These are phyloP conservation scores for Planiliza haematocheilus DNA, from an alignment of 2,113 vertebrate genomes.

Conservation along the genomic window DNA sequence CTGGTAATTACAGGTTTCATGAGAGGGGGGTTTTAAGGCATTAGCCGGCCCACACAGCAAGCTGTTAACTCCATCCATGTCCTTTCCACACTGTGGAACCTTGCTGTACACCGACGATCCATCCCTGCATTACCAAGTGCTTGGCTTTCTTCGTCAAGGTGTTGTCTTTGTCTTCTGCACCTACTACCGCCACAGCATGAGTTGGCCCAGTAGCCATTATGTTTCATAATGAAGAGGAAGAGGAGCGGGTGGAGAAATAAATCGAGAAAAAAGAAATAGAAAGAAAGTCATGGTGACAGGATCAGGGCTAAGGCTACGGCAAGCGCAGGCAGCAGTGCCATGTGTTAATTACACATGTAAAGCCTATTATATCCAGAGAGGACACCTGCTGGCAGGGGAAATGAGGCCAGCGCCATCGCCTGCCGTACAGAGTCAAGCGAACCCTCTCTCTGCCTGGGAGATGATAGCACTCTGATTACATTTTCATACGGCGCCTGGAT, in stretches of 20 bases:
- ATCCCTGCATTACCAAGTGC: slow-evolving; percentile 14
- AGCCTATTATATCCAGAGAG: slow-evolving; percentile 93
- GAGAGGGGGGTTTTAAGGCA: slow-evolving; percentile 69
- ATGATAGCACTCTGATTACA: slow-evolving; percentile 88
- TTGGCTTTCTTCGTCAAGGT: slow-evolving; percentile 56
- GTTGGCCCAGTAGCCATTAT: slow-evolving; percentile 44
- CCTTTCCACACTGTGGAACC: slow-evolving; percentile 36
- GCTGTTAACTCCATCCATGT: slow-evolving; percentile 73
- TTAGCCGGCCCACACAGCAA: slow-evolving; percentile 75
- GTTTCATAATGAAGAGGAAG: slow-evolving; percentile 57
- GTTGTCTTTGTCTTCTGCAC: slow-evolving; percentile 80
- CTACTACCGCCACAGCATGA: slow-evolving; percentile 74
- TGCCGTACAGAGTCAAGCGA: slow-evolving; percentile 82
- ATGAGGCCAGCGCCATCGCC: slow-evolving; percentile 88
- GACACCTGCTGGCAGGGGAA: slow-evolving; percentile 95
- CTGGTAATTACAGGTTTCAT: slow-evolving; percentile 83
- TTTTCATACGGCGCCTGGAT: slow-evolving; percentile 77
- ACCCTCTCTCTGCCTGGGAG: slow-evolving; percentile 81
- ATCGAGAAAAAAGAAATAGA: slow-evolving; percentile 49
- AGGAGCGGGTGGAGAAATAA: slow-evolving; percentile 46
- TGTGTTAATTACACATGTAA: slow-evolving; percentile 96
- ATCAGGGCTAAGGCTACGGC: slow-evolving; percentile 53
- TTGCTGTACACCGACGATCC: slow-evolving; percentile 29
- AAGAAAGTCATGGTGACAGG: slow-evolving; percentile 61
- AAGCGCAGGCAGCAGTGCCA: slow-evolving; percentile 80